These are phyloP conservation scores for Agapornis roseicollis DNA, from an alignment of 2,113 vertebrate genomes.

Conservation along the genomic window DNA sequence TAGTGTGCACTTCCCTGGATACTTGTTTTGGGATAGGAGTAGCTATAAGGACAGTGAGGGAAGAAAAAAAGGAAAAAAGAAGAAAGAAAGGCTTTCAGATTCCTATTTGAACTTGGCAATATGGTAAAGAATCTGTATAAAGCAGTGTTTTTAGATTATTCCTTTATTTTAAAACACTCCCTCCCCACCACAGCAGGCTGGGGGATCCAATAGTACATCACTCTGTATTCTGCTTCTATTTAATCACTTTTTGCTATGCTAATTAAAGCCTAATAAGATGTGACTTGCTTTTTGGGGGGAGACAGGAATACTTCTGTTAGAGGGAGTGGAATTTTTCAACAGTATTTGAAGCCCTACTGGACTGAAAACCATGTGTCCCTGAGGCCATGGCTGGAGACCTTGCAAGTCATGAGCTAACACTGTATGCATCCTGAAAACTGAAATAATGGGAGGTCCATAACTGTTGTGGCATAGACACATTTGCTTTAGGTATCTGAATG, in stretches of 20 bases:
- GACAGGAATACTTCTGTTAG: neutral
- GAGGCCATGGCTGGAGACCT: neutral
- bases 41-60: neutral
- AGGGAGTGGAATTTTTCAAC: neutral
- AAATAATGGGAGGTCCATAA: neutral
- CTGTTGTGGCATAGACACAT: neutral
- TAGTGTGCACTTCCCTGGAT: neutral
- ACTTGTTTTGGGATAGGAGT: neutral
- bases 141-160: neutral
- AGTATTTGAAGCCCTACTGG: neutral
- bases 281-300: neutral
- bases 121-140: neutral
- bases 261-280: neutral
- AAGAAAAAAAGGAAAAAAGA: neutral
- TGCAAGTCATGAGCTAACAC: neutral
- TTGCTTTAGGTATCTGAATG: conserved; percentile 32
- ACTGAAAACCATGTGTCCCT: neutral
- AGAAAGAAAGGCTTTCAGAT: neutral
- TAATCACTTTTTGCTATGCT: neutral
- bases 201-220: neutral
- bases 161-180: neutral
- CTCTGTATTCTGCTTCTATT: neutral
- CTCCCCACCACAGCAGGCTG: neutral
- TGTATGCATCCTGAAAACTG: neutral
- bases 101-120: neutral